These are phyloP conservation scores for Daphoenositta chrysoptera DNA, from an alignment of 2,113 vertebrate genomes.

Conservation along the genomic window DNA sequence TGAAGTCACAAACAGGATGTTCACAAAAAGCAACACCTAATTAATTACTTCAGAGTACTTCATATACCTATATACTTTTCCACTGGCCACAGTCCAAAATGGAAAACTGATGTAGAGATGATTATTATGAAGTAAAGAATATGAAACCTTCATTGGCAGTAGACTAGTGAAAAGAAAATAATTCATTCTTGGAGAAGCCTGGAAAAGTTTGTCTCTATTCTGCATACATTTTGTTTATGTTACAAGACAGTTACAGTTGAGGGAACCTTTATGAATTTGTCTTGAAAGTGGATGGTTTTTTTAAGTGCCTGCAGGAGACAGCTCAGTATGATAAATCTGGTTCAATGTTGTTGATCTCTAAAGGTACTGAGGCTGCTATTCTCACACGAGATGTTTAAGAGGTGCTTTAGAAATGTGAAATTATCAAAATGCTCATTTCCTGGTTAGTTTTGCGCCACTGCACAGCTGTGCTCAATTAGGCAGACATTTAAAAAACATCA, in stretches of 20 bases:
- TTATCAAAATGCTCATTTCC: slow-evolving; percentile 69
- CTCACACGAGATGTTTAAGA: slow-evolving; percentile 43
- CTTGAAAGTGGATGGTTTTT: slow-evolving; percentile 33
- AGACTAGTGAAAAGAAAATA: background rate
- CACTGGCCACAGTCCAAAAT: slow-evolving; percentile 8
- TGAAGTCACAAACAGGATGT: slow-evolving; percentile 17
- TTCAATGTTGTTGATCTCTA: slow-evolving; percentile 9
- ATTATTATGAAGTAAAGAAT: slow-evolving; percentile 34
- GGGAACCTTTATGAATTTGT: background rate
- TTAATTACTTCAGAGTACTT: slow-evolving; percentile 25
- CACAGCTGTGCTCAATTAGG: slow-evolving; percentile 74
- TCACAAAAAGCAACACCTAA: slow-evolving; percentile 13
- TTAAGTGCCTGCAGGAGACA: slow-evolving; percentile 38
- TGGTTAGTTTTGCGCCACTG: slow-evolving; percentile 35
- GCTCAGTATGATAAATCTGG: slow-evolving; percentile 30
- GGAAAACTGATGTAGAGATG: slow-evolving; percentile 31
- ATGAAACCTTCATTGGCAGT: slow-evolving; percentile 24
- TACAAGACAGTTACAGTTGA: slow-evolving; percentile 19
- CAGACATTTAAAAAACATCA: slow-evolving; percentile 52
- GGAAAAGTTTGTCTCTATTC: slow-evolving; percentile 18
- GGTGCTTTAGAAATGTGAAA: slow-evolving; percentile 67
- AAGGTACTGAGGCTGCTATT: slow-evolving; percentile 49
- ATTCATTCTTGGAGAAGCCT: background rate
- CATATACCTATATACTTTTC: slow-evolving; percentile 23
- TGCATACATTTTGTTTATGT: slow-evolving; percentile 14